These are phyloP conservation scores for Zaprionus taronus DNA, from an alignment of 1,140 invertebrate genomes.

Conservation along the genomic window DNA sequence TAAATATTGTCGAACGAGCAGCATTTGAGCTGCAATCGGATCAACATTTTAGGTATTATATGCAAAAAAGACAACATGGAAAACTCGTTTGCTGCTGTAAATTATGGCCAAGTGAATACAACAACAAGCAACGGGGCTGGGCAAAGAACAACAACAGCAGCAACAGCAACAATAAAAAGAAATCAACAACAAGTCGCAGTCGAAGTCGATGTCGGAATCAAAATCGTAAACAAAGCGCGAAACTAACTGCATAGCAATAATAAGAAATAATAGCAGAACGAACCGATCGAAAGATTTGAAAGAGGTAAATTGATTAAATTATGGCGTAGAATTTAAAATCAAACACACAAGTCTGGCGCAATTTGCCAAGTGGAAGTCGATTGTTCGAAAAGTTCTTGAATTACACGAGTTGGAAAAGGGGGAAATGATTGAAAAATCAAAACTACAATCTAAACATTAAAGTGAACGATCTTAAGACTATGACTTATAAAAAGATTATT, in stretches of 20 bases:
- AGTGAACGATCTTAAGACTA: neutral
- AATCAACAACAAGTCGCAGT: slow-evolving; percentile 6
- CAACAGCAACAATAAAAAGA: neutral
- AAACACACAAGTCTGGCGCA: slow-evolving; percentile 20
- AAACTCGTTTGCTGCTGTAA: slow-evolving; percentile 38
- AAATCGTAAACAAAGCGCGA: slow-evolving; percentile 37
- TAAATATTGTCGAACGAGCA: neutral
- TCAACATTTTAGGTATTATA: slow-evolving; percentile 30
- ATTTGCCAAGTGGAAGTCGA: slow-evolving; percentile 20
- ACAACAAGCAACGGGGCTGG: slow-evolving; percentile 32
- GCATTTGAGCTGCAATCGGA: neutral
- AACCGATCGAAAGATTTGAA: slow-evolving; percentile 6
- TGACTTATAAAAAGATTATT: too few species aligned
- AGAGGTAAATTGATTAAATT: slow-evolving; percentile 45
- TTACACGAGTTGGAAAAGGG: neutral
- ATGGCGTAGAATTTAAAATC: slow-evolving; percentile 36
- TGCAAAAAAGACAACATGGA: slow-evolving; percentile 33
- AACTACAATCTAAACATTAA: neutral
- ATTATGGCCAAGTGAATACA: slow-evolving; percentile 33
- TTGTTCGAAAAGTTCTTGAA: slow-evolving; percentile 8
- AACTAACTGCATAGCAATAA: slow-evolving; percentile 40
- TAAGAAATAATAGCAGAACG: slow-evolving; percentile 42
- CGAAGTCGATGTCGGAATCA: slow-evolving; percentile 12
- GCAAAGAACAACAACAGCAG: slow-evolving; percentile 1
- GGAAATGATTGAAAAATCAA: neutral